Evolutionary conservation across 2,113 vertebrate genomes (phyloP).

Genomic region (Eurypyga helias): DNA sequence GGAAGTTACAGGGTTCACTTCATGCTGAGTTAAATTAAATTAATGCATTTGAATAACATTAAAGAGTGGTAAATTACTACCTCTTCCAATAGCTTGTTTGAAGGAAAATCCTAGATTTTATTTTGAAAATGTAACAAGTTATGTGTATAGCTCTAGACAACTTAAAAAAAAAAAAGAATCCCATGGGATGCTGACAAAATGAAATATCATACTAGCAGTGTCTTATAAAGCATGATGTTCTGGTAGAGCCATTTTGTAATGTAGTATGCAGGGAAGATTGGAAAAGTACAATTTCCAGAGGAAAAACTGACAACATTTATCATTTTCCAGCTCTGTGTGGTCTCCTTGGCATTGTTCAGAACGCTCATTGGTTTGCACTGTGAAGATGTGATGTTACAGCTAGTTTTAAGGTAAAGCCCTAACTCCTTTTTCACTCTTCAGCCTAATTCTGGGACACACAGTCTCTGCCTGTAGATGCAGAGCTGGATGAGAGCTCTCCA

Average conservation of each 20-base stretch:
- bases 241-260: constrained; percentile 10
- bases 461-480: background rate
- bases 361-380: constrained; percentile 94
- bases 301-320: constrained; percentile 41
- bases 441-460: background rate
- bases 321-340: constrained; percentile 87
- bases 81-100: background rate
- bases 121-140: background rate
- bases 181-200: background rate
- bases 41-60: background rate
- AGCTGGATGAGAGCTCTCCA: background rate
- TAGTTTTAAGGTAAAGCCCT: constrained; percentile 88
- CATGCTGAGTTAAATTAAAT: background rate
- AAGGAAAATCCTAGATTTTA: background rate
- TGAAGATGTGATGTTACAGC: constrained; percentile 97
- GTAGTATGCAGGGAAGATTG: background rate
- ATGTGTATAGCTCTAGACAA: background rate
- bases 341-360: constrained; percentile 93
- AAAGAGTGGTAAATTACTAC: background rate
- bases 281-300: background rate
- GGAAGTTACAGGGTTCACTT: background rate
- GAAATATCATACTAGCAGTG: background rate
- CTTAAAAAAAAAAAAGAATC: background rate
- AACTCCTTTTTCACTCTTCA: background rate
- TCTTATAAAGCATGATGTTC: background rate